Evolutionary conservation across 1,140 invertebrate species (phyloP).

Genomic region (Apolygus lucorum): DNA sequence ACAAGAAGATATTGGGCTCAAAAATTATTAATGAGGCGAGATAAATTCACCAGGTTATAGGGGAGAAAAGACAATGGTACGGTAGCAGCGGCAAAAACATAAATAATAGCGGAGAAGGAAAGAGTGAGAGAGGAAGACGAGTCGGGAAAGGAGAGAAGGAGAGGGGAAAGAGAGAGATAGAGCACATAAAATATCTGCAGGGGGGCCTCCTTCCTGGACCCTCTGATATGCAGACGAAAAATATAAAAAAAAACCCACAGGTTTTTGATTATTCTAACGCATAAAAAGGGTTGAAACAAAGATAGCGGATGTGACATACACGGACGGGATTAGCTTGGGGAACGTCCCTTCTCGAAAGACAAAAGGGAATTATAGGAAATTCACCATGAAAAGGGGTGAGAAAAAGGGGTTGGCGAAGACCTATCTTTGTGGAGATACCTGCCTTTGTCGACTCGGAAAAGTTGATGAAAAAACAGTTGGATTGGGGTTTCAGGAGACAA

Average conservation of each 20-base stretch:
- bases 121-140: slow-evolving; percentile 16
- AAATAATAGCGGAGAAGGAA: slow-evolving; percentile 30
- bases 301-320: slow-evolving; percentile 36
- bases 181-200: slow-evolving; percentile 28
- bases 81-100: slow-evolving; percentile 27
- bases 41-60: slow-evolving; percentile 31
- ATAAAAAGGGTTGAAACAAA: slow-evolving; percentile 37
- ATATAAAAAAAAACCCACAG: slow-evolving; percentile 29
- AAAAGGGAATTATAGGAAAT: slow-evolving; percentile 36
- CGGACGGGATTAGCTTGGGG: slow-evolving; percentile 29
- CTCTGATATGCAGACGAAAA: slow-evolving; percentile 34
- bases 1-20: slow-evolving; percentile 28
- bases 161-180: slow-evolving; percentile 18
- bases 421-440: too few relatives aligned
- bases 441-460: too few relatives aligned
- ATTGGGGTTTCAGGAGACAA: too few relatives aligned
- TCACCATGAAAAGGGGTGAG: slow-evolving; percentile 30
- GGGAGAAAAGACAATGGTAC: slow-evolving; percentile 25
- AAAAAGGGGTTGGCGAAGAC: too few relatives aligned
- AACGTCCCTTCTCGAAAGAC: slow-evolving; percentile 28
- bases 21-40: slow-evolving; percentile 32
- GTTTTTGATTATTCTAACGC: slow-evolving; percentile 35
- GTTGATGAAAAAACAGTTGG: too few relatives aligned
- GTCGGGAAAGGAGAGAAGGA: neutral
- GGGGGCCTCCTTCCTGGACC: slow-evolving; percentile 15